phyloP scores from a whole-genome alignment of 2,888 invertebrate species.

The Stenolophus ochropezus region DNA sequence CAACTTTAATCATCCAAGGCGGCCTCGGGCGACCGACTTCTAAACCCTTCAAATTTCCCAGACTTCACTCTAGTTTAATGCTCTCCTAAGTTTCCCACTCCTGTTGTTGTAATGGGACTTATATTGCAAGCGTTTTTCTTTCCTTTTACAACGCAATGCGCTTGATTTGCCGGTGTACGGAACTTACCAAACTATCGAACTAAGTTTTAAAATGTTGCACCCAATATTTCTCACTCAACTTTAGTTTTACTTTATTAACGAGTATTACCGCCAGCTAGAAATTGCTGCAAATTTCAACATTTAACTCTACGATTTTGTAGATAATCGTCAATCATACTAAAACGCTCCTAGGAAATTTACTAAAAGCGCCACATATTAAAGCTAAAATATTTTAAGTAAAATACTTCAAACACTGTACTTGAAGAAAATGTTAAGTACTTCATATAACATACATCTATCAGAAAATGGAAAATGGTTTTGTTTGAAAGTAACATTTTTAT shows the following conservation, averaged over 20 bases:
- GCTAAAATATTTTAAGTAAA: no score
- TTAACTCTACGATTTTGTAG: no score
- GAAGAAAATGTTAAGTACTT: no score
- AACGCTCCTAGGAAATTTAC: no score
- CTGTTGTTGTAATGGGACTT: background rate
- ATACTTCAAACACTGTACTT: no score
- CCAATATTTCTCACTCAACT: background rate
- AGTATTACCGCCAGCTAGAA: background rate
- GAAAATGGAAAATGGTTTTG: no score
- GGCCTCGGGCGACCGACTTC: conserved; percentile 10
- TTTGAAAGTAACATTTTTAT: no score
- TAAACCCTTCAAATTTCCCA: conserved; percentile 15
- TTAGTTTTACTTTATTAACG: background rate
- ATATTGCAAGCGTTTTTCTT: background rate
- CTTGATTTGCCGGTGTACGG: background rate
- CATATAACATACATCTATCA: no score
- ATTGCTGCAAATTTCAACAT: background rate
- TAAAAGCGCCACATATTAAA: no score
- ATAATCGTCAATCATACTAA: no score
- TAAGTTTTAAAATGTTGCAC: background rate
- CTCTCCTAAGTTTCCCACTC: background rate
- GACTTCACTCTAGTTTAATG: conserved; percentile 22
- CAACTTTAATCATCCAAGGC: conserved; percentile 30
- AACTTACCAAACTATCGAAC: background rate
- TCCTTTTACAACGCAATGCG: background rate